These are phyloP conservation scores for Leistus spinibarbis DNA, from an alignment of 2,888 invertebrate genomes.

Conservation along the genomic window DNA sequence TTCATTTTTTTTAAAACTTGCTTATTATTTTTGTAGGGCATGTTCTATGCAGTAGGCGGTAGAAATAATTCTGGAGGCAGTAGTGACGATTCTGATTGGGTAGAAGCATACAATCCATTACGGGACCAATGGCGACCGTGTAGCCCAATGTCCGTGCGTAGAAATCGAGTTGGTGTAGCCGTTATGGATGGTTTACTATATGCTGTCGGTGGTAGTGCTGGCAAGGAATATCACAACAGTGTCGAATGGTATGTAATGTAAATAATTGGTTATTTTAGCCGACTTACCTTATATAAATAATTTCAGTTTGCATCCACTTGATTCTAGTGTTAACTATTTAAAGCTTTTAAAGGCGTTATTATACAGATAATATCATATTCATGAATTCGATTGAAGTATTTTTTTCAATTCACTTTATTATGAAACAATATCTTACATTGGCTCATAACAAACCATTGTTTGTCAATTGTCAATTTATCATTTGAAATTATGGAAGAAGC, in stretches of 20 bases:
- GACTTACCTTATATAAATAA: neutral
- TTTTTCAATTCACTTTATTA: too few species aligned
- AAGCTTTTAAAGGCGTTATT: too few species aligned
- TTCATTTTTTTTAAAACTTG: neutral
- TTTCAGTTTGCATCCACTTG: too few species aligned
- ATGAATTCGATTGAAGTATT: too few species aligned
- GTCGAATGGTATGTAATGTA: constrained; percentile 77
- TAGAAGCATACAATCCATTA: constrained; percentile 85
- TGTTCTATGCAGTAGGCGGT: constrained; percentile 92
- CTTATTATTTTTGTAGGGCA: constrained; percentile 61
- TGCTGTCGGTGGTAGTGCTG: constrained; percentile 90
- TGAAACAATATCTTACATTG: too few species aligned
- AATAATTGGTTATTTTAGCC: neutral
- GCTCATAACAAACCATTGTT: too few species aligned
- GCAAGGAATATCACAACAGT: constrained; percentile 82
- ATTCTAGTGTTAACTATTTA: too few species aligned
- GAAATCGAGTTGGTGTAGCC: constrained; percentile 91
- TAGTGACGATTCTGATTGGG: constrained; percentile 87
- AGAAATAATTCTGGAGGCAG: constrained; percentile 89
- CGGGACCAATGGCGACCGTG: constrained; percentile 87
- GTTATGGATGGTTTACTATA: constrained; percentile 91
- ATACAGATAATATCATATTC: too few species aligned
- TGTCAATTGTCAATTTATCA: too few species aligned
- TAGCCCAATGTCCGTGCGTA: constrained; percentile 83
- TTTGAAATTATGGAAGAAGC: too few species aligned